Conservation (phyloP, 2,888 invertebrate species). For the Melieria crassipennis region DNA sequence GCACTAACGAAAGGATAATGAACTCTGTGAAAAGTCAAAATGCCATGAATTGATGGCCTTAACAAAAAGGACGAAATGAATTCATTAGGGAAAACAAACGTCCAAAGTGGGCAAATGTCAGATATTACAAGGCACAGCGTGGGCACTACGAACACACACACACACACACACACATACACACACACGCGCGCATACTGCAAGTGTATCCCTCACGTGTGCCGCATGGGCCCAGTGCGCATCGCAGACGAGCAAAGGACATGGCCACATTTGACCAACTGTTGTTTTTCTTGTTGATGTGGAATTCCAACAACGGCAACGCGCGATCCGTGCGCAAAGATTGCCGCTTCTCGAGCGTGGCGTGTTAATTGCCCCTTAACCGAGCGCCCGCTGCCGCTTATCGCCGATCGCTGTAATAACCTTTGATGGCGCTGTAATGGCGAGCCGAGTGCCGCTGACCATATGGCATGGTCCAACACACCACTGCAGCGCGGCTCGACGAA, state of each 20-base stretch:
- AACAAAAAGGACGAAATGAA: constrained; percentile 36
- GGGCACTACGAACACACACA: too few species aligned
- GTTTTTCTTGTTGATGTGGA: constrained; percentile 41
- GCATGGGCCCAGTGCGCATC: too few species aligned
- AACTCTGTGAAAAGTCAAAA: constrained; percentile 7
- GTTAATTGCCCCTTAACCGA: constrained; percentile 61
- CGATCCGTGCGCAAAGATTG: constrained; percentile 8
- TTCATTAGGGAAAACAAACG: constrained; percentile 32
- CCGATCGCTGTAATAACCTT: constrained; percentile 26
- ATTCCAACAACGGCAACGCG: constrained; percentile 29
- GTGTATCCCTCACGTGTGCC: too few species aligned
- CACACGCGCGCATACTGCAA: constrained; percentile 10
- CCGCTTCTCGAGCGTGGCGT: constrained; percentile 55
- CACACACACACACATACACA: constrained; percentile 5
- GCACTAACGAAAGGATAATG: constrained; percentile 25
- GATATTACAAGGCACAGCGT: constrained; percentile 20
- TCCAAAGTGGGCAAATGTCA: constrained; percentile 23
- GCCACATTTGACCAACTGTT: constrained; percentile 47
- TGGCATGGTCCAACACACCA: constrained; percentile 40
- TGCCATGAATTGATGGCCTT: not conserved
- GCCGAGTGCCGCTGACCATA: constrained; percentile 45
- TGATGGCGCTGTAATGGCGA: constrained; percentile 29
- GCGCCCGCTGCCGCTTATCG: constrained; percentile 43
- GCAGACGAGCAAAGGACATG: not conserved
- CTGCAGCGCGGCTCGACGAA: not conserved